A percentile compares a stretch with the other conserved stretches of the same genome.
Conservation (phyloP, 2,888 invertebrate species). For the Andrena fulva region DNA sequence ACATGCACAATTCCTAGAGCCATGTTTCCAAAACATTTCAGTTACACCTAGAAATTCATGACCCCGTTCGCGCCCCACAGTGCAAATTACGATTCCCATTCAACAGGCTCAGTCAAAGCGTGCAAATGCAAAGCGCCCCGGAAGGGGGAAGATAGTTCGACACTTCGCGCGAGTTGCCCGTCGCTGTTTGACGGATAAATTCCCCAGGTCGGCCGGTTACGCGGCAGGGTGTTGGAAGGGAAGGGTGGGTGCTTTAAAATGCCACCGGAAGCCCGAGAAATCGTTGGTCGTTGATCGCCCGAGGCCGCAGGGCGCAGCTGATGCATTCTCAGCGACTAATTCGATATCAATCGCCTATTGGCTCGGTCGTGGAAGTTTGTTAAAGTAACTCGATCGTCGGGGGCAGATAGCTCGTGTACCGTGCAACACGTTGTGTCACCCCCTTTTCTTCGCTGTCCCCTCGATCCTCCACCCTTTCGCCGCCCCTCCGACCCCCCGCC, state of each 20-base stretch:
- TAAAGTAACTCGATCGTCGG: constrained; percentile 48
- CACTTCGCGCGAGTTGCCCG: neutral
- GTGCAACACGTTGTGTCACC: constrained; percentile 56
- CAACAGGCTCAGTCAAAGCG: constrained; percentile 12
- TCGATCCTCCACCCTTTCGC: neutral
- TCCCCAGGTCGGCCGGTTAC: constrained; percentile 20
- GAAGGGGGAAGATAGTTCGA: neutral
- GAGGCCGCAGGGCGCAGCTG: constrained; percentile 33
- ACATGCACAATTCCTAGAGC: neutral
- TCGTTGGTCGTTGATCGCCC: constrained; percentile 43
- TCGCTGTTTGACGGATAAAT: constrained; percentile 30
- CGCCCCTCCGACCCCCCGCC: constrained; percentile 4
- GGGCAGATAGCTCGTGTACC: constrained; percentile 29
- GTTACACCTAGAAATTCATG: neutral
- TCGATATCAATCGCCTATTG: constrained; percentile 66
- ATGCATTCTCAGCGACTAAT: constrained; percentile 60
- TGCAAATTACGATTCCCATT: constrained; percentile 4
- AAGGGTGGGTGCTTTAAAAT: constrained; percentile 38
- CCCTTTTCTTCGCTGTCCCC: constrained; percentile 30
- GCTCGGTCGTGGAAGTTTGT: constrained; percentile 46
- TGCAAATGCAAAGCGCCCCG: neutral
- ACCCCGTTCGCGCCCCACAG: neutral
- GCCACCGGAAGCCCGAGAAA: constrained; percentile 30
- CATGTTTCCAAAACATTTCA: constrained; percentile 12
- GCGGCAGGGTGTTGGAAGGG: neutral